Conservation (phyloP, 2,113 vertebrate species). For the Vimba vimba region DNA sequence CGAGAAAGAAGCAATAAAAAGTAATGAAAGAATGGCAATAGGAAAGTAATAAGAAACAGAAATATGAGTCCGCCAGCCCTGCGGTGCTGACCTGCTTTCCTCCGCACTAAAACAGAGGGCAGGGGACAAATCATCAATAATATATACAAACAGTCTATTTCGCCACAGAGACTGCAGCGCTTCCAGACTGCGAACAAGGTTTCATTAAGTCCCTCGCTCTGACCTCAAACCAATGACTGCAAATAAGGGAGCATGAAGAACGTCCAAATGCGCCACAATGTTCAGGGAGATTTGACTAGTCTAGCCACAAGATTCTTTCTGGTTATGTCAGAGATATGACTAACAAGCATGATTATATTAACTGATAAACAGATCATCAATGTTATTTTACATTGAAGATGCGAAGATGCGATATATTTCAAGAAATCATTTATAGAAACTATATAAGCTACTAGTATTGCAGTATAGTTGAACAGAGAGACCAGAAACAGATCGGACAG, state of each 20-base stretch:
- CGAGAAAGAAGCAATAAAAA: slow-evolving; percentile 66
- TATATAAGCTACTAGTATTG: neutral
- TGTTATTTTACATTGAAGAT: too few species aligned
- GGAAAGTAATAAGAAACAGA: slow-evolving; percentile 73
- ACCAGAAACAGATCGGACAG: slow-evolving; percentile 17
- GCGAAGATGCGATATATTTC: too few species aligned
- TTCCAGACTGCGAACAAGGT: slow-evolving; percentile 2
- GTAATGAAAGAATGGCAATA: slow-evolving; percentile 79
- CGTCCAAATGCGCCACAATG: too few species aligned
- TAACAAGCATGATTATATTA: too few species aligned
- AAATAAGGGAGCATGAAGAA: neutral
- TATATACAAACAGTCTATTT: slow-evolving; percentile 65
- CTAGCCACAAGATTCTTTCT: neutral
- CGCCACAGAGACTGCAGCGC: neutral
- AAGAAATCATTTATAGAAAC: too few species aligned
- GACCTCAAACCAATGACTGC: neutral
- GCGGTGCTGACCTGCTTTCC: slow-evolving; percentile 75
- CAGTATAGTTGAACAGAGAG: neutral
- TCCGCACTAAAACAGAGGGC: slow-evolving; percentile 67
- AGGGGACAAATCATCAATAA: slow-evolving; percentile 79
- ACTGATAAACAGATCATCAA: too few species aligned
- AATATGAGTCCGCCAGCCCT: slow-evolving; percentile 72
- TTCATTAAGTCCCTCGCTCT: slow-evolving; percentile 35
- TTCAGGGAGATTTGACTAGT: neutral
- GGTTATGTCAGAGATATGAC: neutral